Base-by-base conservation (phyloP, 1,140 invertebrate species). In the Euglossa dilemma region DNA sequence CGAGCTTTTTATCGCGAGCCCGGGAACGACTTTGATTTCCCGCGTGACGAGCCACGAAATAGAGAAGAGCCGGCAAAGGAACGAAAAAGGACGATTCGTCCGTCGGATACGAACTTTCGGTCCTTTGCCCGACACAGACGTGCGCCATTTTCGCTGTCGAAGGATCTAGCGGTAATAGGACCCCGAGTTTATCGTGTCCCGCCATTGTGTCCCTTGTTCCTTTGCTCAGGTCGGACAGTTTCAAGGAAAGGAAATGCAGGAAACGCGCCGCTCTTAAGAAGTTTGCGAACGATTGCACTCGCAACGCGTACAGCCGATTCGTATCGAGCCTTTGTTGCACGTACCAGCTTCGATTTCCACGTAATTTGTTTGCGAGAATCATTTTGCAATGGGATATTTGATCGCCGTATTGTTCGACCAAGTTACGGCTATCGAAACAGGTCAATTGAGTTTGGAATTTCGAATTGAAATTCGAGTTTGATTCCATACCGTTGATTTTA, bases 131-230 rank as follows among this genome's bases (percentile, higher is more conserved):
- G 73, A 74, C 50, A 74, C 50, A 63, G 74, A 61, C 28, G 57
- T 18, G 16, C 18, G 63, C 72, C 73, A 67, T 82, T 64, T 54
- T 64, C 52, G 50, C 20, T 12, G 25, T 56, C 43, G 66, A 82
- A 71, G n/a, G 72, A 76, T 85, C 83, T 56, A 83, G 57, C 28
- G 79, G 50, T 76, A 75, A 82, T 71, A 36, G 66, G 59, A 82
- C 50, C 59, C 52, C 54, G 28, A 73, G 73, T 85, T 85, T 59
- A 63, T 82, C 73, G 45, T 76, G 80, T 64, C 23, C 23, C 45
- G 8, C 57, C 71, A 77, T 77, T 71, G 67, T 70, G 47, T 25
- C 56, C 50, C 18, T 54, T 67, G 47, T 64, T 59, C 59, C 72
- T 74, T 47, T 45, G 1, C 59, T 36, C 67, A 28, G 80, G 75